A percentile compares a stretch with the other conserved stretches of the same genome.
These are phyloP conservation scores for Cairina moschata DNA, from an alignment of 2,113 vertebrate genomes.

Conservation along the genomic window DNA sequence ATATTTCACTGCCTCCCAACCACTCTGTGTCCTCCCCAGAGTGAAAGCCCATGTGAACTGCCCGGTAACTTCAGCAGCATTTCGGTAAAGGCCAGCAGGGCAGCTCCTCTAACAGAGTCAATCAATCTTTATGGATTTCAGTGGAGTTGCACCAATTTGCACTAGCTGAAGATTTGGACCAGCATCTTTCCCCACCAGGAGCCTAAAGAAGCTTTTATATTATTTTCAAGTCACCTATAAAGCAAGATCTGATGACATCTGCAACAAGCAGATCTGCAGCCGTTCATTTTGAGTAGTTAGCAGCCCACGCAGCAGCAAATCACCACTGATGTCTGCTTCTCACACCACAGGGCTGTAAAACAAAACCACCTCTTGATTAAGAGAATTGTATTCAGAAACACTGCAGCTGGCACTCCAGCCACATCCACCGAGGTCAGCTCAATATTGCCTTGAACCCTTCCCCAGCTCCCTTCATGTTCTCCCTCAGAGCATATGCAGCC, in stretches of 20 bases:
- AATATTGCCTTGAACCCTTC: neutral
- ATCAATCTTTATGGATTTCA: neutral
- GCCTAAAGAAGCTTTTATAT: neutral
- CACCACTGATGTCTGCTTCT: neutral
- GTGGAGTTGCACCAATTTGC: neutral
- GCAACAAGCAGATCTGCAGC: neutral
- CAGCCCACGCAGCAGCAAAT: neutral
- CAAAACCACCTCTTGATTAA: neutral
- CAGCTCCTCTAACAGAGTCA: neutral
- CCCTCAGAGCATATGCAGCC: neutral
- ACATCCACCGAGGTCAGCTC: neutral
- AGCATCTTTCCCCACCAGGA: neutral
- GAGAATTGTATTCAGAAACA: neutral
- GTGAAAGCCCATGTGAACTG: neutral
- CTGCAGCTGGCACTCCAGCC: neutral
- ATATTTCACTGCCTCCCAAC: neutral
- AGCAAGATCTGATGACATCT: neutral
- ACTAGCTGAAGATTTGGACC: neutral
- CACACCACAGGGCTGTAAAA: neutral
- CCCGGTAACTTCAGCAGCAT: neutral
- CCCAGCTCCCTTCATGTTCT: accelerated
- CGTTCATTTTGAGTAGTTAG: neutral
- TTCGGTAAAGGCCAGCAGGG: neutral
- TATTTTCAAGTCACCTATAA: neutral
- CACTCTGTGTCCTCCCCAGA: neutral